A percentile compares a stretch with the other conserved stretches of the same genome.
Conservation (phyloP, 2,797 vertebrate species). For the Sebastes vulpes region DNA sequence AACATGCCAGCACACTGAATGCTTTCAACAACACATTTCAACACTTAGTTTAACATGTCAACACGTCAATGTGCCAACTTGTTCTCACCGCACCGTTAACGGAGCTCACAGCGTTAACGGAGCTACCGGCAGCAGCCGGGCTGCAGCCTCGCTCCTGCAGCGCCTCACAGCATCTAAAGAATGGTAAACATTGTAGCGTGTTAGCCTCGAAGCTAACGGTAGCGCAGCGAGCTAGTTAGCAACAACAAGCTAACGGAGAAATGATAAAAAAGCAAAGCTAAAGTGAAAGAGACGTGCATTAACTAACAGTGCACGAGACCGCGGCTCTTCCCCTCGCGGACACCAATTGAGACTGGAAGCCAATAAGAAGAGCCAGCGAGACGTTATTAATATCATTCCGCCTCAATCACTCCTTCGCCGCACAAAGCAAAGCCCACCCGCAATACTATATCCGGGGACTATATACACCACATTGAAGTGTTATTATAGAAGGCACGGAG, state of each 20-base stretch:
- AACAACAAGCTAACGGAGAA: conserved; percentile 60
- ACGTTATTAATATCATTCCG: conserved; percentile 93
- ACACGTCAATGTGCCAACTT: background rate
- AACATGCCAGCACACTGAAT: background rate
- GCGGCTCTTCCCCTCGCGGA: conserved; percentile 29
- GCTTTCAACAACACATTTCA: no score
- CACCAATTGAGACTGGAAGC: conserved; percentile 84
- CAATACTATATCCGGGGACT: conserved; percentile 92
- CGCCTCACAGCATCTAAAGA: no score
- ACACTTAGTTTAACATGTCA: background rate
- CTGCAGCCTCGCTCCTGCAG: no score
- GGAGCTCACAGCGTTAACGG: no score
- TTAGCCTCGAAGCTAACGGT: conserved; percentile 70
- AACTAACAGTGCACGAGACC: background rate
- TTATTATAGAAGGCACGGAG: conserved; percentile 69
- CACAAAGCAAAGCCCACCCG: conserved; percentile 88
- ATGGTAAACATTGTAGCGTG: conserved; percentile 5
- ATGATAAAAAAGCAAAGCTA: conserved; percentile 5
- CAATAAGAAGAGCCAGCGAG: conserved; percentile 86
- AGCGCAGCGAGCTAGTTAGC: conserved; percentile 77
- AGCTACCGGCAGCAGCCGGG: no score
- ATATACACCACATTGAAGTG: conserved; percentile 88
- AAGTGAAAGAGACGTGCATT: background rate
- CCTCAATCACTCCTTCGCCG: conserved; percentile 87
- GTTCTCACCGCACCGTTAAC: background rate